Base-by-base conservation (phyloP, 2,797 vertebrate species). In the Bufotes viridis region DNA sequence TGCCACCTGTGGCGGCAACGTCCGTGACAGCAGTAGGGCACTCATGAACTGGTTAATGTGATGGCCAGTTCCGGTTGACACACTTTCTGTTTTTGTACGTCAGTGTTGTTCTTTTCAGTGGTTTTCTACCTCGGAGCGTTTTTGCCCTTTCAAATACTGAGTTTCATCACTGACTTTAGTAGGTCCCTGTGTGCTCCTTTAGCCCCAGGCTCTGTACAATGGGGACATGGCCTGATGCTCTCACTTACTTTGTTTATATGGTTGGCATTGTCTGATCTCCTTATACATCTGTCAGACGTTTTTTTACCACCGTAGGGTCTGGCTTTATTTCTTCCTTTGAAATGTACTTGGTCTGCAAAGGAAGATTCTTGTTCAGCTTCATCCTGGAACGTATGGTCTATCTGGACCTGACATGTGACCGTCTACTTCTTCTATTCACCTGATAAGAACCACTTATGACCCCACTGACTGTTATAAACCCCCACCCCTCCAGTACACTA, bases 251-350 rank as follows among this genome's bases (percentile, higher is more conserved):
- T 2, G 12, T 57, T 51, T 81, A 29, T 80, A 20, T 49, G 75
- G 67, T 58, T 58, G 51, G 22, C 84, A 80, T 49, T 57, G 75
- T 79, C 85, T 86, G 85, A 79, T 86, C 76, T 24, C n/a, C 67
- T 87, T 81, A 34, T 42, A 69, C 55, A 72, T 70, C 78, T 87
- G 85, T 81, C 85, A 74, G 53, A 81, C 78, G 34, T 75, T 72
- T 49, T 60, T 53, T 60, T 20, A 60, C 10, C 53, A 55, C 85
- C 85, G 15, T 24, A 60, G 85, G 85, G 49, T 58, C 85, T 49
- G 63, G 34, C 61, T 86, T 63, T 57, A 55, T 78, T 42, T 10
- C 58, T 57, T 11, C 12, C 3, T 69, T 65, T 57, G 26, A 26
- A 34, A 67, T 78, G 74, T 18, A 49, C 65, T 85, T 51, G 11